Percentiles rank a stretch among this genome's conserved stretches.
Conservation (phyloP, 2,797 vertebrate species). For the Acestrorhynchus altus region DNA sequence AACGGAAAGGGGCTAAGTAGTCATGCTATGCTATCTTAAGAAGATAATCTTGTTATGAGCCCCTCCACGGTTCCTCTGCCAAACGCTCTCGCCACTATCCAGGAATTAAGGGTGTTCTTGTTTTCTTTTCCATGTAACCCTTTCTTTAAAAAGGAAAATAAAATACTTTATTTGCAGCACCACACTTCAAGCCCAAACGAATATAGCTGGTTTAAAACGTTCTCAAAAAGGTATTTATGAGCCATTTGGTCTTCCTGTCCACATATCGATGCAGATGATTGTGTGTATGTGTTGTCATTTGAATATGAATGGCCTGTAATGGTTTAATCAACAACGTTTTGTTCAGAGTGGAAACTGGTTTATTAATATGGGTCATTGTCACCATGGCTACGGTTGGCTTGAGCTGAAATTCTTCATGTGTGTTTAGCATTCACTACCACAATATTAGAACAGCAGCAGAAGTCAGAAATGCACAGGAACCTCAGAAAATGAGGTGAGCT, state of each 20-base stretch:
- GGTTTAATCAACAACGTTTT: conserved; percentile 31
- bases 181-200: conserved; percentile 6
- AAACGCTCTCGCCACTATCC: conserved; percentile 17
- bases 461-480: conserved; percentile 33
- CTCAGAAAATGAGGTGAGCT: conserved; percentile 12
- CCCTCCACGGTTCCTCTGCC: conserved; percentile 28
- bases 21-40: conserved; percentile 20
- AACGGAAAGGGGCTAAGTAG: neutral
- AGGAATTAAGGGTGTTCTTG: conserved; percentile 32
- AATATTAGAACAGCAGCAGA: conserved; percentile 10
- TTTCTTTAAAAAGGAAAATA: neutral
- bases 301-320: conserved; percentile 39
- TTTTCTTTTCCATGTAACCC: conserved; percentile 23
- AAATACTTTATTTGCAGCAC: neutral
- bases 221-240: conserved; percentile 26
- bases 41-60: conserved; percentile 47
- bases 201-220: conserved; percentile 20
- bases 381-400: conserved; percentile 1
- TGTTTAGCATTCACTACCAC: conserved; percentile 31
- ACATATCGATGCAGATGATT: conserved; percentile 33
- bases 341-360: conserved; percentile 33
- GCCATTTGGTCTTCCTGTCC: conserved; percentile 28
- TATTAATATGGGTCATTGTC: conserved; percentile 31
- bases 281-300: conserved; percentile 16
- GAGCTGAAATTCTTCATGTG: conserved; percentile 8